Evolutionary conservation across 1,140 invertebrate genomes (phyloP).

Genomic region (Andrena cerasifolii): DNA sequence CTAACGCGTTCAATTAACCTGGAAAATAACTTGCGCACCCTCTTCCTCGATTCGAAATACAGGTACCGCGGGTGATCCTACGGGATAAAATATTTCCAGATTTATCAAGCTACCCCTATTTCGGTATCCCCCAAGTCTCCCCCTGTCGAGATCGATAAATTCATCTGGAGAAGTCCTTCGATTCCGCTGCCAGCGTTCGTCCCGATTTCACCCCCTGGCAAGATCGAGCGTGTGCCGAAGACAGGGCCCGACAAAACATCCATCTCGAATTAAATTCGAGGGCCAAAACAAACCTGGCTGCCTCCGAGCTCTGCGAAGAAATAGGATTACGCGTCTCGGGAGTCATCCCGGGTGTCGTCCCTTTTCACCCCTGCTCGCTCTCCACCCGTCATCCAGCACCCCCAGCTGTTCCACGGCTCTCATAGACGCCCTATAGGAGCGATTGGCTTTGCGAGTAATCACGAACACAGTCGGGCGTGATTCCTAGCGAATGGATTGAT

Average conservation of each 20-base stretch:
- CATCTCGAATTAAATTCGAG: conserved; percentile 8
- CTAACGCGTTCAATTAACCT: too few species aligned
- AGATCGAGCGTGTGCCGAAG: not conserved
- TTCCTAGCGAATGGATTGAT: conserved; percentile 39
- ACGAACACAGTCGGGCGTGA: conserved; percentile 24
- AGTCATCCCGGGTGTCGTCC: not conserved
- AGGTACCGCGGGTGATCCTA: too few species aligned
- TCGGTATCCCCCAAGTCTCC: not conserved
- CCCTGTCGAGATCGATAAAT: not conserved
- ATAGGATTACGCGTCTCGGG: not conserved
- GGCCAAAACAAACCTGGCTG: conserved; percentile 2
- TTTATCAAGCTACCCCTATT: too few species aligned
- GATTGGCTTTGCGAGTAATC: conserved; percentile 47
- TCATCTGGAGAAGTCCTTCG: not conserved
- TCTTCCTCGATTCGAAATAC: too few species aligned
- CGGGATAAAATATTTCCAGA: too few species aligned
- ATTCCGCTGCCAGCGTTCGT: not conserved
- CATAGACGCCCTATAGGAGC: not conserved
- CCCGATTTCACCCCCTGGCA: not conserved
- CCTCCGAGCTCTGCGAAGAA: not conserved
- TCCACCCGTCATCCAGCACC: not conserved
- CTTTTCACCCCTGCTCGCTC: not conserved
- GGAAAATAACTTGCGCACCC: too few species aligned
- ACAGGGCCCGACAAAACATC: not conserved
- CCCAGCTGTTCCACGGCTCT: conserved; percentile 25